Evolutionary conservation across 2,888 invertebrate genomes (phyloP).

Genomic region (Acanthosepion pharaonis): DNA sequence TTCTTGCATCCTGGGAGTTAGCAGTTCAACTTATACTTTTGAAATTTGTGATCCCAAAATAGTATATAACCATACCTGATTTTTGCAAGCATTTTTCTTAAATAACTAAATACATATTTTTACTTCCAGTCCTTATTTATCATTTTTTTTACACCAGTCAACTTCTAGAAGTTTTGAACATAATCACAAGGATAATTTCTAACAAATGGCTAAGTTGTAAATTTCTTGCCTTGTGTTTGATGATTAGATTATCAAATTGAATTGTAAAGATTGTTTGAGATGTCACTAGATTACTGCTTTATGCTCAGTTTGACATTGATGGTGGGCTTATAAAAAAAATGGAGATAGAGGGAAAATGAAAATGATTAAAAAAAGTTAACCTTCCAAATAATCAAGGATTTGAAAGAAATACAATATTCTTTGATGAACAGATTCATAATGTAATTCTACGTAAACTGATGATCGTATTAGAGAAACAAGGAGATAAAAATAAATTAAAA

Average conservation of each 20-base stretch:
- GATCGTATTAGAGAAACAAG: not conserved
- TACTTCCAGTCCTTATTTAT: not conserved
- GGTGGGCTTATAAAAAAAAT: not conserved
- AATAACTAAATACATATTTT: too few species aligned
- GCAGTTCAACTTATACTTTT: too few species aligned
- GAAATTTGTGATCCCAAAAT: too few species aligned
- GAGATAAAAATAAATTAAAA: not conserved
- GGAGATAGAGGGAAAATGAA: not conserved
- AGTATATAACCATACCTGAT: too few species aligned
- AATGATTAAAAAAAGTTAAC: not conserved
- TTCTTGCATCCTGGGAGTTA: too few species aligned
- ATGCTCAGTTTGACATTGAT: not conserved
- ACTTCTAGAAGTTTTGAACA: not conserved
- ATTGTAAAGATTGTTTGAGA: not conserved
- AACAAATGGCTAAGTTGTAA: not conserved
- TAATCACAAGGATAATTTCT: not conserved
- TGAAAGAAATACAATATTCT: slow-evolving; percentile 20
- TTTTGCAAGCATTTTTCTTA: too few species aligned
- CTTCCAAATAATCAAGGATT: not conserved
- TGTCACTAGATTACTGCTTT: not conserved
- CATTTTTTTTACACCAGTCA: not conserved
- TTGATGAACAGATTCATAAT: slow-evolving; percentile 17
- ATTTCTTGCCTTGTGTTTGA: not conserved
- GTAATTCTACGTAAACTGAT: not conserved
- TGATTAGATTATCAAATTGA: slow-evolving; percentile 18